A percentile compares a stretch with the other conserved stretches of the same genome.
Conservation (phyloP, 2,888 invertebrate genomes). For the Dyspetes luteomarginatus region DNA sequence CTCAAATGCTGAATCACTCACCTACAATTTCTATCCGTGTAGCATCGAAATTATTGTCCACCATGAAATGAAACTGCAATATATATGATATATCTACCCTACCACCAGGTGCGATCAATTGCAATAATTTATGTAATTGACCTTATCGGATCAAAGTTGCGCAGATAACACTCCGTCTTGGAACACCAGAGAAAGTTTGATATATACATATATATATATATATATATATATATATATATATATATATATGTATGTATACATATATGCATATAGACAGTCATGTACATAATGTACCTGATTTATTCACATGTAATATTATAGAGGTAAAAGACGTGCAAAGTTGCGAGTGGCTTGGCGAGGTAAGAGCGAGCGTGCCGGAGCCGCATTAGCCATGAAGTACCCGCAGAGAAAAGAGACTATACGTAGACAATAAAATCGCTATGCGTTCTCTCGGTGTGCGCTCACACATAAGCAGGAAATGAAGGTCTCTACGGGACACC, state of each 20-base stretch:
- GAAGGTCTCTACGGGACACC: not conserved
- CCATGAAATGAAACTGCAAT: not conserved
- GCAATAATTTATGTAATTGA: conserved; percentile 46
- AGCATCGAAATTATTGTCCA: not conserved
- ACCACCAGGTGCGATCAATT: conserved; percentile 11
- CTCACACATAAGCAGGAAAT: conserved; percentile 9
- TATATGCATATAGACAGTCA: conserved; percentile 1
- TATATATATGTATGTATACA: conserved; percentile 2
- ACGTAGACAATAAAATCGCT: too few species aligned
- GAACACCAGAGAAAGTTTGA: conserved; percentile 50
- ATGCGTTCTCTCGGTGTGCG: not conserved
- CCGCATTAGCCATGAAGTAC: conserved; percentile 51
- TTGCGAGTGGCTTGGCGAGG: conserved; percentile 38
- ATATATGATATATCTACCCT: not conserved
- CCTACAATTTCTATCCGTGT: not conserved
- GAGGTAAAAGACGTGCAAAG: conserved; percentile 42
- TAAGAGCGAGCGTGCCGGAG: conserved; percentile 47
- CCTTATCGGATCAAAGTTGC: conserved; percentile 51
- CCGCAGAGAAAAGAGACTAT: conserved; percentile 33
- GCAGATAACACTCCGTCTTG: conserved; percentile 42
- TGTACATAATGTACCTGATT: too few species aligned
- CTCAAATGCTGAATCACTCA: conserved; percentile 19
- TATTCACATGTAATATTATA: too few species aligned
- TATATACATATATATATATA: not conserved
- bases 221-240: not conserved